Evolutionary conservation across 2,797 vertebrate species (phyloP).

Genomic region (Cossypha niveicapilla): DNA sequence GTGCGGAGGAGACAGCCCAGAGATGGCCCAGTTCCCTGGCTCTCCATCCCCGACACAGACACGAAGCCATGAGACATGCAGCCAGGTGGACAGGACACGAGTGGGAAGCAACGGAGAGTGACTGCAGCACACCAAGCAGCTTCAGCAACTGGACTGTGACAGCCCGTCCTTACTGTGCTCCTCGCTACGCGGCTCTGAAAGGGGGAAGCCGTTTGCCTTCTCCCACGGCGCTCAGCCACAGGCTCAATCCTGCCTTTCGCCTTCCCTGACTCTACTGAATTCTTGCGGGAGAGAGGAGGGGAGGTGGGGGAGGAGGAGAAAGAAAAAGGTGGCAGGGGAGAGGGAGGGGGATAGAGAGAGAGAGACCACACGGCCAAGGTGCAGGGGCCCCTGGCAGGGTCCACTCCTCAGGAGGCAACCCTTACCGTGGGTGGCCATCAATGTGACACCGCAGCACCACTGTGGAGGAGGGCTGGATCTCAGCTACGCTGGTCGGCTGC

Average conservation of each 20-base stretch:
- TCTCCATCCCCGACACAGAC: slow-evolving; percentile 8
- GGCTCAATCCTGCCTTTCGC: slow-evolving; percentile 52
- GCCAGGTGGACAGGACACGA: slow-evolving; percentile 27
- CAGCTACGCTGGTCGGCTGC: slow-evolving; percentile 80
- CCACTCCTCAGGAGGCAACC: background rate
- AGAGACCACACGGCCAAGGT: background rate
- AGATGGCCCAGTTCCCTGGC: slow-evolving; percentile 9
- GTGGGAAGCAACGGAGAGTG: slow-evolving; percentile 46
- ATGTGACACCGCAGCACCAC: slow-evolving; percentile 90
- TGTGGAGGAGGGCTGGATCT: slow-evolving; percentile 86
- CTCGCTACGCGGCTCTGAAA: background rate
- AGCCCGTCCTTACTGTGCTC: slow-evolving; percentile 50
- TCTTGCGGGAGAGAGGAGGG: slow-evolving; percentile 31
- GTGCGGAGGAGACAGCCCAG: background rate
- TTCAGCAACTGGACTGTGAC: background rate
- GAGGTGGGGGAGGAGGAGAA: background rate
- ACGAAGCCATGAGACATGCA: slow-evolving; percentile 61
- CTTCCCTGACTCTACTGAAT: slow-evolving; percentile 41
- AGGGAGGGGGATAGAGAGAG: background rate
- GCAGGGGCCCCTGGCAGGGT: background rate
- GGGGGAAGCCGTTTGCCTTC: slow-evolving; percentile 37
- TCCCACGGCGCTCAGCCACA: slow-evolving; percentile 25
- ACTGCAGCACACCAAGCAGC: slow-evolving; percentile 44
- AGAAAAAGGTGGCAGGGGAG: background rate
- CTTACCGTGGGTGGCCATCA: slow-evolving; percentile 96